Conservation (phyloP, 2,797 vertebrate species). For the Neosilurus mollespiculum region DNA sequence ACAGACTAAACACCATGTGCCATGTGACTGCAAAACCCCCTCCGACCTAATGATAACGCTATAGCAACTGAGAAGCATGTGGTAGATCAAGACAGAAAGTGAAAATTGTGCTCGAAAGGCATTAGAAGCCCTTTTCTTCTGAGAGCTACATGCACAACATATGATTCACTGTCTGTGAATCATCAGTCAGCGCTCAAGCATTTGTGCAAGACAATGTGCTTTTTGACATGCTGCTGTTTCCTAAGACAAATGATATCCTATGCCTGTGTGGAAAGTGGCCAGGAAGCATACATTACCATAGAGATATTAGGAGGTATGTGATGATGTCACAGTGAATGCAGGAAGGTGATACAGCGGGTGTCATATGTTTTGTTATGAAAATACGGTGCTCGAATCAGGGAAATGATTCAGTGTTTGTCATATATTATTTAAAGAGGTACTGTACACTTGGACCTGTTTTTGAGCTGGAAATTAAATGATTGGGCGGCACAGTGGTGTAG, state of each 20-base stretch:
- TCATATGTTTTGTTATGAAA: background rate
- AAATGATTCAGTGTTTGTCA: background rate
- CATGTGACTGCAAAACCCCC: slow-evolving; percentile 4
- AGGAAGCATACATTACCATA: slow-evolving; percentile 15
- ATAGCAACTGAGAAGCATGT: slow-evolving; percentile 9
- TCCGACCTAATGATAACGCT: slow-evolving; percentile 10
- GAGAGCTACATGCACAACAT: slow-evolving; percentile 1
- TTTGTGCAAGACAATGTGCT: slow-evolving; percentile 25
- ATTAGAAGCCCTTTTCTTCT: slow-evolving; percentile 17
- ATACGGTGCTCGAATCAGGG: background rate
- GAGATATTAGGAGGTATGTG: slow-evolving; percentile 17
- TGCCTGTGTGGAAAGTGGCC: slow-evolving; percentile 23
- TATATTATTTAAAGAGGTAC: background rate
- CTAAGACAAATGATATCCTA: slow-evolving; percentile 21
- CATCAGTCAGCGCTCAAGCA: slow-evolving; percentile 34
- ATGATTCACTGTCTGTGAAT: slow-evolving; percentile 33
- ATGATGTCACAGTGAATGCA: slow-evolving; percentile 3
- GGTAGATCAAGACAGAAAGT: slow-evolving; percentile 11
- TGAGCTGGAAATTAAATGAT: too few species aligned
- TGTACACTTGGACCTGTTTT: too few species aligned
- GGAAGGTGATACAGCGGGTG: background rate
- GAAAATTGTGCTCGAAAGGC: slow-evolving; percentile 11
- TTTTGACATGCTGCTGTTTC: slow-evolving; percentile 26
- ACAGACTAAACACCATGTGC: slow-evolving; percentile 11
- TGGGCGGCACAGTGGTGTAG: too few species aligned